phyloP scores from a whole-genome alignment of 2,797 vertebrate species.

The Lemur catta region DNA sequence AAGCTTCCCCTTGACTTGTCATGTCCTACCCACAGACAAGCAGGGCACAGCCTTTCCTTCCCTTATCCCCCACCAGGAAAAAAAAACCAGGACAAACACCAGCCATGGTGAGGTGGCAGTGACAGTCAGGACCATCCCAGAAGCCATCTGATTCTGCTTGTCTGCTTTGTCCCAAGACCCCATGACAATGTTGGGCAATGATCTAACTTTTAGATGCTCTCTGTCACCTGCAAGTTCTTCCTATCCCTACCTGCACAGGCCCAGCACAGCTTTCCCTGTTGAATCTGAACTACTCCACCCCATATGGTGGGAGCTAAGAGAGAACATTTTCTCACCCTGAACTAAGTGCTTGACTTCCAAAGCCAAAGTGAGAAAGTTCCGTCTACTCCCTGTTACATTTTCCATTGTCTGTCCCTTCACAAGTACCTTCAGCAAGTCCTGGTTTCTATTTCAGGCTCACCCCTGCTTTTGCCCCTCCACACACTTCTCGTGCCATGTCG shows the following conservation, averaged over 20 bases:
- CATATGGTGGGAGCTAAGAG: not conserved
- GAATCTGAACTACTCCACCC: not conserved
- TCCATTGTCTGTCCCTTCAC: not conserved
- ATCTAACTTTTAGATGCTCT: not conserved
- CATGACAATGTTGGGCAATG: not conserved
- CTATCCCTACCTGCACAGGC: not conserved
- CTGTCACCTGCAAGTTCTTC: not conserved
- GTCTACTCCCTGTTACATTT: not conserved
- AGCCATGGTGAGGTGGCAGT: not conserved
- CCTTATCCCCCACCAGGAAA: too few species aligned
- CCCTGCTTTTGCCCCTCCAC: not conserved
- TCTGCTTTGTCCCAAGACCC: not conserved
- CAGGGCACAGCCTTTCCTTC: not conserved
- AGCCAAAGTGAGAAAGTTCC: not conserved
- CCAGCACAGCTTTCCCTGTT: not conserved
- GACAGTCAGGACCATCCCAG: fast-evolving
- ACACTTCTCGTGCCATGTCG: fast-evolving
- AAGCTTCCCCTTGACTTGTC: not conserved
- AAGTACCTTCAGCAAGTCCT: not conserved
- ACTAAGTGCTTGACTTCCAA: not conserved
- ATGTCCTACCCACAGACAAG: not conserved
- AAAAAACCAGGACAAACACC: not conserved
- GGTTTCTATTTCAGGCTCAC: not conserved
- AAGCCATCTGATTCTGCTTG: not conserved
- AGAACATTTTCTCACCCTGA: not conserved